These are phyloP conservation scores for Percopsis transmontana DNA, from an alignment of 2,113 vertebrate genomes.

Conservation along the genomic window DNA sequence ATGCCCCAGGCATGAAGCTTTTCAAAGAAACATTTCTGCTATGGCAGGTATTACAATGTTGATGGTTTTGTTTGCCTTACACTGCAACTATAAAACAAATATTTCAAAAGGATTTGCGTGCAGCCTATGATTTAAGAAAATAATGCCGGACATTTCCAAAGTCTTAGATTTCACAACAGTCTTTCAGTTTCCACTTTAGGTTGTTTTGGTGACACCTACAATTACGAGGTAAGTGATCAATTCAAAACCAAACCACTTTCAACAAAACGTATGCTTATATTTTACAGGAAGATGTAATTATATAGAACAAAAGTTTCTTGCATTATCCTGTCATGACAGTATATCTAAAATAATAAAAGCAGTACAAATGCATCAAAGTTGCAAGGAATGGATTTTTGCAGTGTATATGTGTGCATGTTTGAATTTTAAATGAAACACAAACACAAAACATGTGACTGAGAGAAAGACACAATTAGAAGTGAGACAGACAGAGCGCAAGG, in stretches of 20 bases:
- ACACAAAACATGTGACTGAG: neutral
- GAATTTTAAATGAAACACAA: neutral
- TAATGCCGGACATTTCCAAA: too few species aligned
- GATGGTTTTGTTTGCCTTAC: constrained; percentile 34
- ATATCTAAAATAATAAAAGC: neutral
- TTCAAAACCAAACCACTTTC: too few species aligned
- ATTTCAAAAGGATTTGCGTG: constrained; percentile 11
- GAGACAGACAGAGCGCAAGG: constrained; percentile 5
- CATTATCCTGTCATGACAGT: too few species aligned
- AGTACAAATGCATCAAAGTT: neutral
- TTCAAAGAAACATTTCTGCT: constrained; percentile 51
- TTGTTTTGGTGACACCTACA: too few species aligned
- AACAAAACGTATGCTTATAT: too few species aligned
- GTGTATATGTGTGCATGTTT: neutral
- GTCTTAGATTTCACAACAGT: constrained; percentile 21
- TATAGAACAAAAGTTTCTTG: too few species aligned
- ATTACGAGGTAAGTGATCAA: too few species aligned
- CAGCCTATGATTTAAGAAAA: constrained; percentile 32
- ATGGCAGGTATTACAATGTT: constrained; percentile 38
- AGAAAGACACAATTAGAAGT: neutral
- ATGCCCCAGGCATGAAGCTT: constrained; percentile 58
- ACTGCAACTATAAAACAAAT: constrained; percentile 13
- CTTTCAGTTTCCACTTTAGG: constrained; percentile 2
- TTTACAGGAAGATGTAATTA: too few species aligned
- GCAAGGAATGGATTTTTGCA: too few species aligned